phyloP scores from a whole-genome alignment of 2,113 vertebrate species.

The Petaurus breviceps region DNA sequence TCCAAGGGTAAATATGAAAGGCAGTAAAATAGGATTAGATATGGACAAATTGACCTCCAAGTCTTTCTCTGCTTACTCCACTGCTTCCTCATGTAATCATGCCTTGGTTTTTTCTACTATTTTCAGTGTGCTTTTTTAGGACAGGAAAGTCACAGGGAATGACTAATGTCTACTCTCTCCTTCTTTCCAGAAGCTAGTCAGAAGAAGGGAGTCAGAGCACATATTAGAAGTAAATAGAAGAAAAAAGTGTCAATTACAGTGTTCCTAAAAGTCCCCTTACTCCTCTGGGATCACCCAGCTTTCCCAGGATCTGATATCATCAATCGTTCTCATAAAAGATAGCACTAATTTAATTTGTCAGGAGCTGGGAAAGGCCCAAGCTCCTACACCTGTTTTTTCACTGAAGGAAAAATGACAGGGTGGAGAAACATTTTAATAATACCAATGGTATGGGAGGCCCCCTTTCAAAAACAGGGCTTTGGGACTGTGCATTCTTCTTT shows the following conservation, averaged over 20 bases:
- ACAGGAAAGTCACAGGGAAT: not conserved
- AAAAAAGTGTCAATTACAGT: not conserved
- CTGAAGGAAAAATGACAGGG: conserved; percentile 45
- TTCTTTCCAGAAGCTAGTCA: not conserved
- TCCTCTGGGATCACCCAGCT: not conserved
- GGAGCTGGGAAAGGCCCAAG: conserved; percentile 15
- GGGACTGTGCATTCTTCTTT: conserved; percentile 68
- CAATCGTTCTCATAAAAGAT: conserved; percentile 5
- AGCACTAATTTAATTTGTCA: conserved; percentile 65
- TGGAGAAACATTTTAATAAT: not conserved
- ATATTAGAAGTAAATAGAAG: not conserved
- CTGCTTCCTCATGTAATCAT: not conserved
- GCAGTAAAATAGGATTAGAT: not conserved
- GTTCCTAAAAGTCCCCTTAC: not conserved
- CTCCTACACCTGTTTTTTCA: conserved; percentile 53
- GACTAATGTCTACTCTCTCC: not conserved
- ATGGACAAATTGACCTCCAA: not conserved
- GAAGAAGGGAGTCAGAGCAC: not conserved
- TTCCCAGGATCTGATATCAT: not conserved
- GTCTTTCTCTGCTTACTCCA: not conserved
- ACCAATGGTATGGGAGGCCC: not conserved
- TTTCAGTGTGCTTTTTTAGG: not conserved
- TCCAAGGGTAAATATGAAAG: not conserved
- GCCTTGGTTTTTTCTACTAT: not conserved
- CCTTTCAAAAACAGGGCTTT: not conserved